Evolutionary conservation across 2,113 vertebrate genomes (phyloP), one percentile per base, ranked within the genome.

Genomic region (Balaeniceps rex): DNA sequence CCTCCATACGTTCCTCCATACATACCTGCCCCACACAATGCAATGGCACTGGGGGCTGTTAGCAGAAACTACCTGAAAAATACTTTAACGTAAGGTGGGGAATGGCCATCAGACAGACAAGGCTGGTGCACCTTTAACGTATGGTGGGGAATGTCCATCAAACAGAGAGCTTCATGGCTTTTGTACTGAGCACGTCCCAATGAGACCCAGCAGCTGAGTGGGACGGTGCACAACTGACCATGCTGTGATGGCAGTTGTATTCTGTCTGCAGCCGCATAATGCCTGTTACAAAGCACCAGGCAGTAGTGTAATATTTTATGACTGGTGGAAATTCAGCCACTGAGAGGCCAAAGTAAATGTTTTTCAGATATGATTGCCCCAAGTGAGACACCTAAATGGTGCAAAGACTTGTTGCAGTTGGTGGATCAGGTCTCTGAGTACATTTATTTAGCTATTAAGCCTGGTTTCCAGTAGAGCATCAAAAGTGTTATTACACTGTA

Each of bases 1-100:
- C 7, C 3, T 76, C n/a, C 4, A 4, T 19, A 26, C 1, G 1
- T 9, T 24, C 7, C 3, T 76, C n/a, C 4, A 4, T 19, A 26
- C 1, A 1, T 33, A 26, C 14, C 44, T 47, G 16, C 52, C 26
- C 51, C 25, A 28, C 33, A 21, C 15, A 61, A 3, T 29, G 10
- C 13, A 8, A 9, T 36, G 55, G 24, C 9, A 3, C 31, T 81
- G 51, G 11, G 13, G 2, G 3, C 49, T 71, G 7, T 54, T 22
- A 28, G 57, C 33, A 77, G 64, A 74, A 84, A 34, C 31, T 46
- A 17, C 46, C 33, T 54, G 40, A 34, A 70, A 71, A 58, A 26
- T 17, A 26, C 12, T 65, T 65, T 12, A 21, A 17, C 0, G 0
- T 63, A 2, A 40, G 36, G 13, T 52, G 57, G 16, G 26, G 22